Conservation (phyloP, 2,797 vertebrate species). For the Triplophysa yarkandensis region DNA sequence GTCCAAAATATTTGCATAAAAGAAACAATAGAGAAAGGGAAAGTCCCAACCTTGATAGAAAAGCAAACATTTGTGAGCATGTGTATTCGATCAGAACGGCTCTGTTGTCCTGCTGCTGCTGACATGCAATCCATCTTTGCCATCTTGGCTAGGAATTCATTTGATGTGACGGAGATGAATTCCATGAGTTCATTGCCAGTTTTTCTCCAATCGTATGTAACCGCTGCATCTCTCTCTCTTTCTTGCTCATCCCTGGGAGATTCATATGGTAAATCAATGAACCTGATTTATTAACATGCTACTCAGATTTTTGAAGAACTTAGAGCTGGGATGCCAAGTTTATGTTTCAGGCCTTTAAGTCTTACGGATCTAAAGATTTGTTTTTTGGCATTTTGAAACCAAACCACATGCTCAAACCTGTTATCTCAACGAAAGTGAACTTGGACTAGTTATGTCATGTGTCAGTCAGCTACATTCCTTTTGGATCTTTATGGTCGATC, state of each 20-base stretch:
- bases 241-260: constrained; percentile 21
- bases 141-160: constrained; percentile 41
- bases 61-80: neutral
- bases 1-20: neutral
- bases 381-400: too few species aligned
- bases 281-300: constrained; percentile 8
- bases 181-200: constrained; percentile 20
- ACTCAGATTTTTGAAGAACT: neutral
- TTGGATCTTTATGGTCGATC: too few species aligned
- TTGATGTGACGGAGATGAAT: constrained; percentile 45
- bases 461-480: neutral
- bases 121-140: constrained; percentile 37
- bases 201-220: constrained; percentile 29
- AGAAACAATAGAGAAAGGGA: constrained; percentile 1
- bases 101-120: constrained; percentile 27
- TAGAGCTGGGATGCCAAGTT: neutral
- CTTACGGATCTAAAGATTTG: too few species aligned
- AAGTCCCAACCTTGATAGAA: constrained; percentile 3
- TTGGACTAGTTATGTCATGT: neutral
- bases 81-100: constrained; percentile 39
- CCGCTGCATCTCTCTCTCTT: neutral
- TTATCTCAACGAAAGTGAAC: neutral
- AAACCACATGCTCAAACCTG: too few species aligned
- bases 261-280: neutral
- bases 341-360: neutral